Percentiles rank a stretch among this genome's conserved stretches.
Evolutionary conservation across 1,140 invertebrate species (phyloP).

Genomic region (Andrena cerasifolii): DNA sequence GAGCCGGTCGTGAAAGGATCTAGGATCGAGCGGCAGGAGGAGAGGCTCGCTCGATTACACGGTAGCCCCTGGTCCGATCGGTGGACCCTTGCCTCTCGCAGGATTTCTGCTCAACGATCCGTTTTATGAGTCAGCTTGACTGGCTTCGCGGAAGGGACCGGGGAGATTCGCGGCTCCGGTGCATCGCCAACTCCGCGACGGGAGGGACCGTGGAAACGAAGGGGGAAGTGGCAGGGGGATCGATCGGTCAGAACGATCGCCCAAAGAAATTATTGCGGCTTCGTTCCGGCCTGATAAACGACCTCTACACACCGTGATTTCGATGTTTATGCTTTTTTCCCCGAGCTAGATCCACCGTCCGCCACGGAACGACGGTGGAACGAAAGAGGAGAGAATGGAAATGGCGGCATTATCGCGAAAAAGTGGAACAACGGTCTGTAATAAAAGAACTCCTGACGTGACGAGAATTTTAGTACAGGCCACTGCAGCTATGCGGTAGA

Average conservation of each 20-base stretch:
- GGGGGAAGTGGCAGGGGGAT: slow-evolving; percentile 7
- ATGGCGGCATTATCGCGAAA: not conserved
- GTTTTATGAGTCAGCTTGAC: slow-evolving; percentile 54
- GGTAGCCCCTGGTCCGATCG: slow-evolving; percentile 45
- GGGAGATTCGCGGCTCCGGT: slow-evolving; percentile 40
- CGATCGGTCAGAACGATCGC: slow-evolving; percentile 46
- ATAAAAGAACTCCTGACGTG: slow-evolving; percentile 18
- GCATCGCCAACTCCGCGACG: not conserved
- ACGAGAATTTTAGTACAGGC: not conserved
- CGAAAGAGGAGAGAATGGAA: not conserved
- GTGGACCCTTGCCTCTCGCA: slow-evolving; percentile 34
- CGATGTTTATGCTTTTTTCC: slow-evolving; percentile 24
- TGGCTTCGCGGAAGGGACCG: slow-evolving; percentile 50
- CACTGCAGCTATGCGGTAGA: no score
- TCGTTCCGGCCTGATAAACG: slow-evolving; percentile 51
- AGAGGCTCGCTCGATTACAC: slow-evolving; percentile 45
- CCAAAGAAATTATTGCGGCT: slow-evolving; percentile 44
- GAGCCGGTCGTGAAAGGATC: slow-evolving; percentile 32
- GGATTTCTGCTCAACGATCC: slow-evolving; percentile 54
- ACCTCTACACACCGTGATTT: slow-evolving; percentile 18
- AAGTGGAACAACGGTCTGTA: slow-evolving; percentile 10
- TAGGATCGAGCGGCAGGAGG: slow-evolving; percentile 36
- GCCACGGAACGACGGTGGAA: no score
- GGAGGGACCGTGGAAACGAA: not conserved
- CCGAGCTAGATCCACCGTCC: no score